Evolutionary conservation across 1,140 invertebrate species (phyloP), one percentile per base, ranked within the genome.

Genomic region (Myzus persicae): DNA sequence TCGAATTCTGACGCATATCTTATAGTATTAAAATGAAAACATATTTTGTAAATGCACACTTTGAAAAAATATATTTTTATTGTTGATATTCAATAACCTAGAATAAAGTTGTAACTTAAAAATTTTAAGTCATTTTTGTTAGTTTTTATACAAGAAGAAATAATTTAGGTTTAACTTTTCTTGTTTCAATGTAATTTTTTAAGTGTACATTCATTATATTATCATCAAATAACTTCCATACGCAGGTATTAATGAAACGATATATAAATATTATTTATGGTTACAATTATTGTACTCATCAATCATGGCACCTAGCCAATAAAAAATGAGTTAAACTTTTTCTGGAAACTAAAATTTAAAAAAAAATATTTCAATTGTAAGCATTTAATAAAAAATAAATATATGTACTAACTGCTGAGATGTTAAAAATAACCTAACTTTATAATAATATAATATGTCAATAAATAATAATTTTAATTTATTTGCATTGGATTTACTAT

Each of bases 1-100:
- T 67, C 26, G 54, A 90, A 90, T 59, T 42, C 40, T 40, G 26
- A 90, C 42, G 89, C 89, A 90, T 90, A 90, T 90, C 89, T 40
- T 40, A 18, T 59, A 54, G 38, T 90, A 36, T 51, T 51, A 24
- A 42, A 59, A 87, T 87, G 44, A 46, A 46, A 48, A 48, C 42
- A 87, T 89, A 54, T 90, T 40, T 38, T 36, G 14, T 59, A 6
- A 90, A 59, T 89, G 88, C 88, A 89, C 26, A 54, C n/a, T 31
- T 11, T 26, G n/a, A 67, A 90, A 20, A 90, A 90, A 90, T 59
- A 59, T 90, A n/a, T 90, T 59, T 90, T 67, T 59, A 24, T 90
- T 59, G 38, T 90, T 67, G 40, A 40, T 90, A 20, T n/a, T 90
- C 11, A 26, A 90, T 8, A 42, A n/a, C 40, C 14, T 59, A 42